Evolutionary conservation across 2,888 invertebrate species (phyloP), one percentile per base, ranked within the genome.

Genomic region (Leptopilina syphax): DNA sequence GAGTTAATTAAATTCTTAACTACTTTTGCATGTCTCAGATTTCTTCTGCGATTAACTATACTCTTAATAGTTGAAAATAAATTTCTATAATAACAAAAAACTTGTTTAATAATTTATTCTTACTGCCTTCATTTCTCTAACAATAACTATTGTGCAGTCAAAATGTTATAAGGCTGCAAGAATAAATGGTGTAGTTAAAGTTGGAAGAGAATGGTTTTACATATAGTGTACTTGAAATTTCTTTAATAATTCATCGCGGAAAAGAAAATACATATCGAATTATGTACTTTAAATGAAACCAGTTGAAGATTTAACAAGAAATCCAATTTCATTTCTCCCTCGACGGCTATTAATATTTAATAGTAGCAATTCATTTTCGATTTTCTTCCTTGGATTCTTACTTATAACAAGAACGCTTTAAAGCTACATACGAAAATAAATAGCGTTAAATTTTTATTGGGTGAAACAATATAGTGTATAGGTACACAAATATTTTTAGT

Each of bases 281-380:
- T 50, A 50, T 50, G 12, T 50, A 50, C 50, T 12, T 34, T 50
- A 50, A 50, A 50, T 3, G 50, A 50, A 50, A 50, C 50, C 50
- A 50, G 50, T 65, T 34, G 24, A 34, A 27, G 13, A 27, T 27
- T 70, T 70, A 27, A 57, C 54, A 4, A 34, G 54, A 70, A 54
- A 57, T 70, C 27, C 54, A 70, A 70, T 70, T 57, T 70, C 12
- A 70, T 54, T 54, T 54, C 70, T 54, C 70, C 54, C 70, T 34
- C 34, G 13, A n/a, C 24, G 18, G 73, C 70, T 70, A 34, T 70
- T 13, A 70, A 73, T 57, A 73, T 54, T 34, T 34, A 8, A 41
- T 57, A 24, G 3, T 1, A 57, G 54, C 54, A 70, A 70, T 70
- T 70, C 54, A 70, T 27, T 70, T 54, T 54, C 13, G 13, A 34